Conservation (phyloP, 2,113 vertebrate species). For the Carollia perspicillata region DNA sequence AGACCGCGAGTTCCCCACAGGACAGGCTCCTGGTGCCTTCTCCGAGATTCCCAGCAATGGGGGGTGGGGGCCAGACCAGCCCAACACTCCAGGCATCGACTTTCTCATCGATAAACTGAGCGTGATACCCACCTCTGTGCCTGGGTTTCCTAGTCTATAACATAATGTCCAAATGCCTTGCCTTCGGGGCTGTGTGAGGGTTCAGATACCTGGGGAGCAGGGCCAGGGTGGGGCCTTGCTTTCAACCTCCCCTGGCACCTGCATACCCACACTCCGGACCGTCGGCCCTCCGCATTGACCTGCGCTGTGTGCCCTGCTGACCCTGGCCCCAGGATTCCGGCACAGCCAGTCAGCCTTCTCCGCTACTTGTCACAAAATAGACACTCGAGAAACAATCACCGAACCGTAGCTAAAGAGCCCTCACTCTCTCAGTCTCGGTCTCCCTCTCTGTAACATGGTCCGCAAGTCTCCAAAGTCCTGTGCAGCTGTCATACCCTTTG, state of each 20-base stretch:
- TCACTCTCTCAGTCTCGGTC: background rate
- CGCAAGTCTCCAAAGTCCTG: background rate
- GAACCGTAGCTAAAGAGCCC: too few species aligned
- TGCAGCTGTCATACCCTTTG: background rate
- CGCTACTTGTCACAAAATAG: rapidly evolving
- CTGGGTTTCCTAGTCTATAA: background rate
- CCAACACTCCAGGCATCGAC: background rate
- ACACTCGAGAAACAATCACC: background rate
- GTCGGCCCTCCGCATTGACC: rapidly evolving
- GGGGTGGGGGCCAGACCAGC: background rate
- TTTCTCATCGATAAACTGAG: background rate
- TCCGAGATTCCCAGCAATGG: rapidly evolving
- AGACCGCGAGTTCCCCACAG: rapidly evolving
- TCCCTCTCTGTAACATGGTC: background rate
- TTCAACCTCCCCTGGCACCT: too few species aligned
- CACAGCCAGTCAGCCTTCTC: background rate
- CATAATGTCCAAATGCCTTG: rapidly evolving
- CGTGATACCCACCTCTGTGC: rapidly evolving
- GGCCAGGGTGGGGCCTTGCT: rapidly evolving
- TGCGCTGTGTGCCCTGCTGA: background rate
- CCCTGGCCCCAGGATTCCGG: rapidly evolving
- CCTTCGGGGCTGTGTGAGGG: rapidly evolving
- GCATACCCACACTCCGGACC: rapidly evolving
- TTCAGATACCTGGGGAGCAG: rapidly evolving
- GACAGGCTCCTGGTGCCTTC: background rate